Base-by-base conservation (phyloP, 2,888 invertebrate genomes). In the Caenorhabditis plicata region DNA sequence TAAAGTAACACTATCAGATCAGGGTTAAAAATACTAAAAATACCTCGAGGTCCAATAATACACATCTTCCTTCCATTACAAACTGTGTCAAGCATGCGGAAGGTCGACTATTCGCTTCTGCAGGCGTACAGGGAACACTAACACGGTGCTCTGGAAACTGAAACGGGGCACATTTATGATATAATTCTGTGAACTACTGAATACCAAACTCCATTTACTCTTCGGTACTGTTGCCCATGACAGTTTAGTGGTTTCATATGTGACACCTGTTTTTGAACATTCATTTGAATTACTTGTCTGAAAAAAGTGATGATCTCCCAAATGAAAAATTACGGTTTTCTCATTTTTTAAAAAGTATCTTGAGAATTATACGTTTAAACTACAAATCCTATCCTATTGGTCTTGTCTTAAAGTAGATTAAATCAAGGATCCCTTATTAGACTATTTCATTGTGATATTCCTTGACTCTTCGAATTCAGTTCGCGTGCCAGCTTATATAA, bases 61-160 rank as follows among this genome's bases (percentile, higher is more conserved):
- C 80, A 47, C 53, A 65, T 43, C 74, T 77, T 9, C 95, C 95
- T 78, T 90, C 91, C 0, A 95, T 86, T n/a, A 98, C 84, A 83
- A 98, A 98, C 83, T 94, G 94, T 40, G 95, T 96, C 45, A 98
- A 85, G 81, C 96, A 98, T 0, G 94, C 91, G 0, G 95, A 94
- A 0, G 96, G 96, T 0, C 96, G 86, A 19, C 93, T 93, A 70
- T 93, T 68, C 11, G 64, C 93, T 83, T 95, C 93, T 0, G 93
- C 91, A 0, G 95, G 94, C 0, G 95, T 94, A 22, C 95, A 91
- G 2, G 58, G 54, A 20, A 58, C 49, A 1, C 57, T 38, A 57
- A 92, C 86, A 83, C 89, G 89, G 82, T 92, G 88, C 17, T 44
- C 48, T 4, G 68, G 67, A 22, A 68, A 68, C 63, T 68, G 43